Percentiles rank a stretch among this genome's conserved stretches.
These are phyloP conservation scores for Perodicticus potto DNA, from an alignment of 2,797 vertebrate species.

Conservation along the genomic window DNA sequence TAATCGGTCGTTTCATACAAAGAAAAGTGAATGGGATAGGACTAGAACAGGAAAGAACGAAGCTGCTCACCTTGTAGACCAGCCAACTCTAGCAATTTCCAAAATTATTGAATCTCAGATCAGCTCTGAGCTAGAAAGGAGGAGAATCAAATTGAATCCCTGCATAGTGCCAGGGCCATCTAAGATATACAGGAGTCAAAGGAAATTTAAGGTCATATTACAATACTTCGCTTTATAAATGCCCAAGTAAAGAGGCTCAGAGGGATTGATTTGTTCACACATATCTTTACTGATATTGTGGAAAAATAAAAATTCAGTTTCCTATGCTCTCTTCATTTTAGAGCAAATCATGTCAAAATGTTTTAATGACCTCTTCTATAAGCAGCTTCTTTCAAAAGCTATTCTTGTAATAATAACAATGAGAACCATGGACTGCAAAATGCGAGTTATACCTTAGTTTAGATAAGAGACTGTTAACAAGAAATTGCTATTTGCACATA, in stretches of 20 bases:
- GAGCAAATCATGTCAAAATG: background rate
- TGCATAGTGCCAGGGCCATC: background rate
- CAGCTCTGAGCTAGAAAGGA: background rate
- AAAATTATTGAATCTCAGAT: background rate
- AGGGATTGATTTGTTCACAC: background rate
- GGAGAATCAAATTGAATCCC: background rate
- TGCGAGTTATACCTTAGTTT: background rate
- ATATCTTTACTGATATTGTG: background rate
- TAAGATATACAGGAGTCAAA: background rate
- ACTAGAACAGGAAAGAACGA: background rate
- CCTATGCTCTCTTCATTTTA: background rate
- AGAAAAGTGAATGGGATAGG: background rate
- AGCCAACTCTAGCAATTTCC: background rate
- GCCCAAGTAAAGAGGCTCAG: background rate
- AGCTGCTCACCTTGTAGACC: background rate
- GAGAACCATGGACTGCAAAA: background rate
- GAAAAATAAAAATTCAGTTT: background rate
- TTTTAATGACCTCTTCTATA: background rate
- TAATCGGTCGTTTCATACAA: conserved; percentile 8
- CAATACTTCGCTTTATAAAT: background rate
- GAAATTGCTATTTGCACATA: background rate
- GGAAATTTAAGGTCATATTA: background rate
- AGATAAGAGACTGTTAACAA: background rate
- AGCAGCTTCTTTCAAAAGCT: background rate
- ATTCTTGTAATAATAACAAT: background rate